These are phyloP conservation scores for Xiphorhynchus elegans DNA, from an alignment of 2,113 vertebrate genomes.

Conservation along the genomic window DNA sequence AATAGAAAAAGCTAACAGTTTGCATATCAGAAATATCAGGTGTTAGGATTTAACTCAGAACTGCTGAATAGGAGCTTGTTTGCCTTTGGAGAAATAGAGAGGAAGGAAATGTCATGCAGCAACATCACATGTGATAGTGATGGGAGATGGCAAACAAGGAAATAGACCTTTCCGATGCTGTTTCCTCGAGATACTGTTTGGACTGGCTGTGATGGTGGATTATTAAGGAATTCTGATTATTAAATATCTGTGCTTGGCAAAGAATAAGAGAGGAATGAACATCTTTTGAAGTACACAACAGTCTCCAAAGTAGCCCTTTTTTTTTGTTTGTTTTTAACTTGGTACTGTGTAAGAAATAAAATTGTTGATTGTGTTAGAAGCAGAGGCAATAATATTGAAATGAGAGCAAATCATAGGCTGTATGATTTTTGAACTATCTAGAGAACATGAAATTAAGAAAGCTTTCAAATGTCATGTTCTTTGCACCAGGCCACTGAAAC, in stretches of 20 bases:
- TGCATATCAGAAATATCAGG: conserved; percentile 61
- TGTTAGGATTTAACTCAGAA: conserved; percentile 60
- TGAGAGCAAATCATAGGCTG: neutral
- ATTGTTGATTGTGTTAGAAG: neutral
- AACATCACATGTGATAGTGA: conserved; percentile 31
- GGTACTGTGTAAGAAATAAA: neutral
- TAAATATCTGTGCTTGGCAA: neutral
- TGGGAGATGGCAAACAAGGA: conserved; percentile 58
- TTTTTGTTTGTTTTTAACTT: neutral
- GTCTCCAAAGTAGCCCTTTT: neutral
- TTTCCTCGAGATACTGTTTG: conserved; percentile 74
- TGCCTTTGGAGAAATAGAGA: conserved; percentile 66
- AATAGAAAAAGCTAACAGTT: conserved; percentile 55
- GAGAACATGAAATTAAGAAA: conserved; percentile 7
- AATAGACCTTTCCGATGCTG: conserved; percentile 69
- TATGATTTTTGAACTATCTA: neutral
- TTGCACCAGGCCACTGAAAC: neutral
- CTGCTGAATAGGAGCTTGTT: conserved; percentile 61
- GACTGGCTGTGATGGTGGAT: neutral
- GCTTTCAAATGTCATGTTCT: neutral
- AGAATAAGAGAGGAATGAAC: neutral
- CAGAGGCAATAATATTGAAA: neutral
- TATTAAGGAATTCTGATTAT: neutral
- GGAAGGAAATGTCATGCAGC: conserved; percentile 77
- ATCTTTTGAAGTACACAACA: neutral